Evolutionary conservation across 2,797 vertebrate species (phyloP).

Genomic region (Buphagus erythrorhynchus): DNA sequence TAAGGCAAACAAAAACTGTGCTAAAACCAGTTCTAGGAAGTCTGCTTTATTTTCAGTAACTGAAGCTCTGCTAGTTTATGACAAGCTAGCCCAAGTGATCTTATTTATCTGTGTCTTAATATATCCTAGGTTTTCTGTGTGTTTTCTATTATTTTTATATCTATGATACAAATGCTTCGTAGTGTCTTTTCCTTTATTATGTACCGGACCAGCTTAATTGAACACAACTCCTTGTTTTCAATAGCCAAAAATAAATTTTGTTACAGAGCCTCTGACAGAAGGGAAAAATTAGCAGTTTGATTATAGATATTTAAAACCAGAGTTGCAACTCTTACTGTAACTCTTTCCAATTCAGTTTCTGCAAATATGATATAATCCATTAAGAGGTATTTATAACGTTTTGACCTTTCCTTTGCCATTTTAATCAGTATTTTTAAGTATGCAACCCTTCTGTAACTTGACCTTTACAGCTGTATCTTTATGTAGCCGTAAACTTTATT

Average conservation of each 20-base stretch:
- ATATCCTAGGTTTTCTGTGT: not conserved
- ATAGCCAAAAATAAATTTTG: not conserved
- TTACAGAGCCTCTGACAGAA: not conserved
- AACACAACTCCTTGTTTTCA: not conserved
- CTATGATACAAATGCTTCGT: not conserved
- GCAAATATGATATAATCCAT: not conserved
- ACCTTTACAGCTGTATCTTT: not conserved
- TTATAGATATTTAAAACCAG: not conserved
- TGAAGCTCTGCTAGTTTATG: not conserved
- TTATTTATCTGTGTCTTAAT: not conserved
- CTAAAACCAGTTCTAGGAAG: not conserved
- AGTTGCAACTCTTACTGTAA: not conserved
- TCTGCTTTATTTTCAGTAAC: conserved; percentile 1
- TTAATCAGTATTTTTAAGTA: not conserved
- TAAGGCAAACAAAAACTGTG: not conserved
- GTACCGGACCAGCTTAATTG: not conserved
- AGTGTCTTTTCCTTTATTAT: not conserved
- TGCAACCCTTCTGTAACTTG: not conserved
- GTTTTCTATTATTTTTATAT: not conserved
- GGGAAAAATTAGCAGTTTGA: not conserved
- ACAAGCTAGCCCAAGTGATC: not conserved
- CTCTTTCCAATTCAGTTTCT: not conserved
- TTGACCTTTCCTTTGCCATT: not conserved
- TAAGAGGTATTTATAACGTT: not conserved
- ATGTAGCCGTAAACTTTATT: not conserved